Conservation (phyloP, 2,888 invertebrate genomes). For the Lysandra coridon region DNA sequence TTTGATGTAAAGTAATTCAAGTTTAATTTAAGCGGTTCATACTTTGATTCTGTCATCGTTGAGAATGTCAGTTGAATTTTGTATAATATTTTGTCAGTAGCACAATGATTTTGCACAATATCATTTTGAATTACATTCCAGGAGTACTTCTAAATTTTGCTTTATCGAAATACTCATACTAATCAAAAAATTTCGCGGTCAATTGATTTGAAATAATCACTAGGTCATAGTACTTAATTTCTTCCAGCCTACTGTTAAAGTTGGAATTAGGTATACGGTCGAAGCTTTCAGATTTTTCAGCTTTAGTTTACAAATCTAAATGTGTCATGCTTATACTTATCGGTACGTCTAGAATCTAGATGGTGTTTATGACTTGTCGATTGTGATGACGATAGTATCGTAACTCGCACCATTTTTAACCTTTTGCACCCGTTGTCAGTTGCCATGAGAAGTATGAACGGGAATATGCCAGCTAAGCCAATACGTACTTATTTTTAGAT, state of each 20-base stretch:
- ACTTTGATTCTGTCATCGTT: background rate
- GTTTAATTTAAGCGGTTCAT: constrained; percentile 13
- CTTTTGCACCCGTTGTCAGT: constrained; percentile 27
- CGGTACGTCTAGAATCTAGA: background rate
- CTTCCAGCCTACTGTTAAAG: constrained; percentile 2
- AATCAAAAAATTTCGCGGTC: background rate
- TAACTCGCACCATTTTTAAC: constrained; percentile 32
- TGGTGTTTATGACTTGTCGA: constrained; percentile 1
- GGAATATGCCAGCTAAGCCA: constrained; percentile 37
- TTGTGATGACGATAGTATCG: constrained; percentile 38
- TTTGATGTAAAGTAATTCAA: constrained; percentile 35
- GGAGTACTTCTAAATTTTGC: constrained; percentile 30
- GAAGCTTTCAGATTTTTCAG: constrained; percentile 10
- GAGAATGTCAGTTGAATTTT: constrained; percentile 5
- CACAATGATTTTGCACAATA: constrained; percentile 46
- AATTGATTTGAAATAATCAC: constrained; percentile 22
- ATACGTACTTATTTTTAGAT: constrained; percentile 50
- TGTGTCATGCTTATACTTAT: constrained; percentile 29
- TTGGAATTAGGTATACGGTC: constrained; percentile 3
- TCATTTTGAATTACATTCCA: constrained; percentile 47
- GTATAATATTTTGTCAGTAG: constrained; percentile 34
- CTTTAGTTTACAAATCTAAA: constrained; percentile 22
- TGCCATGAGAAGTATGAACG: constrained; percentile 7
- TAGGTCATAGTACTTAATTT: constrained; percentile 35
- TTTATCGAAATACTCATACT: background rate